Percentiles rank a stretch among this genome's conserved stretches.
These are phyloP conservation scores for Zaprionus nigranus DNA, from an alignment of 1,140 invertebrate genomes.

Conservation along the genomic window DNA sequence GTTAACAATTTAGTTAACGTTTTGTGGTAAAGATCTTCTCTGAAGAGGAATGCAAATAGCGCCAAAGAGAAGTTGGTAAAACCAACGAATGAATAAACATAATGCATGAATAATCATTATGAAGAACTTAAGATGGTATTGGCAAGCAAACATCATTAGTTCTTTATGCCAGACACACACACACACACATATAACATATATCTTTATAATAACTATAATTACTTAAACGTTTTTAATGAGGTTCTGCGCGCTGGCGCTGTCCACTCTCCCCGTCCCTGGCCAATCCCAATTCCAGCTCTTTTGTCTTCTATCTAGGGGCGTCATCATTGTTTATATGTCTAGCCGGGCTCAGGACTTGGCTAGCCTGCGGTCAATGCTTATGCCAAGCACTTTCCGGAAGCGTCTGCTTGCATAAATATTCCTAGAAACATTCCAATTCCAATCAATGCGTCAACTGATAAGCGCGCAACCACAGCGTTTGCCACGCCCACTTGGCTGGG, in stretches of 20 bases:
- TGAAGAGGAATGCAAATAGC: constrained; percentile 1
- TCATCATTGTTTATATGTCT: constrained; percentile 69
- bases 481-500: constrained; percentile 51
- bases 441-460: constrained; percentile 75
- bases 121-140: not conserved
- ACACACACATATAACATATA: not conserved
- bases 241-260: not conserved
- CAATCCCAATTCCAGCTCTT: not conserved
- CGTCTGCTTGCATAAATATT: constrained; percentile 56
- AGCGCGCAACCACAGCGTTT: constrained; percentile 60
- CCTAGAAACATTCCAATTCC: constrained; percentile 46
- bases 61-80: not conserved
- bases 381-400: constrained; percentile 53
- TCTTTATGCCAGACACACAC: constrained; percentile 3
- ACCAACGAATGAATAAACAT: constrained; percentile 2
- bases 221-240: constrained; percentile 41
- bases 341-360: constrained; percentile 28
- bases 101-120: not conserved
- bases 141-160: constrained; percentile 23
- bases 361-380: constrained; percentile 5
- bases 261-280: not conserved
- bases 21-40: constrained; percentile 29
- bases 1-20: constrained; percentile 35
- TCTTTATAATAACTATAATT: constrained; percentile 27
- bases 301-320: constrained; percentile 37